Base-by-base conservation (phyloP, 1,140 invertebrate genomes). In the Cryptotermes secundus region DNA sequence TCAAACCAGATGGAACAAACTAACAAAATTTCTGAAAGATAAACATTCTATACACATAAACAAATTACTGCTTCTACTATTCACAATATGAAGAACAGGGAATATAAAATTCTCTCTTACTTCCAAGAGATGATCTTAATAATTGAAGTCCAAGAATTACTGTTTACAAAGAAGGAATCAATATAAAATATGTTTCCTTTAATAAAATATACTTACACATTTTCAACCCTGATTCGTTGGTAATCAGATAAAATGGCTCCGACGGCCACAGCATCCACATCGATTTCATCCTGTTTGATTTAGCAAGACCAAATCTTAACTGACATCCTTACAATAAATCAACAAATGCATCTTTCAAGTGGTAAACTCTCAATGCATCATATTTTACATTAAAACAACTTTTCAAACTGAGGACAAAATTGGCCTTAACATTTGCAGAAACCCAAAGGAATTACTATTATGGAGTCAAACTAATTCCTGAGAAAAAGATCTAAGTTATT, bases 231-330 rank as follows among this genome's bases (percentile, higher is more conserved):
- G 87, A 98, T 93, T 90, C 98, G 93, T 92, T 99, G 99, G 91
- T 99, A 99, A 91, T 98, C 97, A 85, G 98, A 99, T 85, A 99
- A 92, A 90, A 99, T 99, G 85, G 99, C 98, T 86, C 99, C 99
- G 87, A 97, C 97, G 85, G 98, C 95, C 84, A 99, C 97, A 86
- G 95, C 98, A 90, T 99, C 96, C 89, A 98, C 93, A 87, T 94
- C 90, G 87, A 96, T 91, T 89, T 95, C 93, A 88, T 95, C 92
- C 95, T 97, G 89, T 88, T 92, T n/a, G 92, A 87, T 87, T 87
- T 86, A 86, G 53, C 82, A 83, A 81, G 22, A 81, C 42, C 42
- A 38, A 81, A 81, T 49, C 36, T 49, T 81, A 38, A 81, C 80
- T 49, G n/a, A 81, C 80, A 49, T 81, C 35, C 80, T 72, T 72